phyloP scores from a whole-genome alignment of 2,888 invertebrate species.

The Scaptomyza reducta region DNA sequence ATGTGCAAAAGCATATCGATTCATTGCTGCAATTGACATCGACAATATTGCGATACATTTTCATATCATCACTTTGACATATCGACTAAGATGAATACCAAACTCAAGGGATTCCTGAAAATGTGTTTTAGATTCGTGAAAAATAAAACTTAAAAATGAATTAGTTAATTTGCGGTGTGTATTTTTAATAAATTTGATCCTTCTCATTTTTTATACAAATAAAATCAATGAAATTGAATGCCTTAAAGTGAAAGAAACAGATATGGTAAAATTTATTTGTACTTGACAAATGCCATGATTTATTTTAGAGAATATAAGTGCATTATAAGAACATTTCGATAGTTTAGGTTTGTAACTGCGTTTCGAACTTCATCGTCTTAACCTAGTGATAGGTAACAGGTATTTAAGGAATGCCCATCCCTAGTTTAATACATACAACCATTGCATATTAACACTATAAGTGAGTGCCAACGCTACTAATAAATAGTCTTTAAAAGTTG shows the following conservation, averaged over 20 bases:
- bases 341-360: not conserved
- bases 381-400: slow-evolving; percentile 6
- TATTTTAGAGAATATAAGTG: too few species aligned
- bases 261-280: too few species aligned
- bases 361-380: not conserved
- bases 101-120: not conserved
- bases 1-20: slow-evolving; percentile 22
- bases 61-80: not conserved
- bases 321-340: not conserved
- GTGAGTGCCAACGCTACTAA: slow-evolving; percentile 49
- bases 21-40: not conserved
- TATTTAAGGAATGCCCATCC: slow-evolving; percentile 21
- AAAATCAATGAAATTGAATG: too few species aligned
- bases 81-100: not conserved
- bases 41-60: not conserved
- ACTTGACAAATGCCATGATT: too few species aligned
- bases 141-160: too few species aligned
- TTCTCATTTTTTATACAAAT: too few species aligned
- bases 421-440: slow-evolving; percentile 17
- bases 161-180: too few species aligned
- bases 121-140: not conserved
- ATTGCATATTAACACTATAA: slow-evolving; percentile 35
- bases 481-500: slow-evolving; percentile 12
- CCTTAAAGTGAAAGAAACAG: too few species aligned
- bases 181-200: too few species aligned